phyloP scores from a whole-genome alignment of 2,888 invertebrate species.

The Andricus curvator region DNA sequence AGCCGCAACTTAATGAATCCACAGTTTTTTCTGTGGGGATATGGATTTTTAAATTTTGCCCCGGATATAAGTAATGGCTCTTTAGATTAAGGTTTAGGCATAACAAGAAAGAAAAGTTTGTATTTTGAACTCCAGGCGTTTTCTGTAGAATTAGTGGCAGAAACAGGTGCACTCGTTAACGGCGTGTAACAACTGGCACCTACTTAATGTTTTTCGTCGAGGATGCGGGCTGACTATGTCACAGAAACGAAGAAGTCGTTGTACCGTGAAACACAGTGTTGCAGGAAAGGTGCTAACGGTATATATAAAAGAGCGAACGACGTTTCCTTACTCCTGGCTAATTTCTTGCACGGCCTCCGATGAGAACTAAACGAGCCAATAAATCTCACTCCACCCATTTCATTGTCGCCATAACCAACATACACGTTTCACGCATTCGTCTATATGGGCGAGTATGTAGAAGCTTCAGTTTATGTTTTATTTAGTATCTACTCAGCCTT shows the following conservation, averaged over 20 bases:
- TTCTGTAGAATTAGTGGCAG: slow-evolving; percentile 12
- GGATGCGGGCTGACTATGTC: slow-evolving; percentile 26
- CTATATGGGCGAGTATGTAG: neutral
- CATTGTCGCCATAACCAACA: slow-evolving; percentile 11
- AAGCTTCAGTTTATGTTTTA: neutral
- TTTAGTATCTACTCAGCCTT: neutral
- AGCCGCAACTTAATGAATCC: no score
- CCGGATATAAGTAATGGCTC: no score
- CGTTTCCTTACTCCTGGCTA: slow-evolving; percentile 57
- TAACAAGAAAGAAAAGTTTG: neutral
- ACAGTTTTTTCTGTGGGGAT: no score
- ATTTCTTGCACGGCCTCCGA: slow-evolving; percentile 68
- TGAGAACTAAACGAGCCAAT: slow-evolving; percentile 64
- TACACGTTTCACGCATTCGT: neutral
- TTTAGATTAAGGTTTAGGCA: no score
- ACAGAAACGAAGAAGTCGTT: slow-evolving; percentile 31
- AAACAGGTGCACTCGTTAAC: slow-evolving; percentile 29
- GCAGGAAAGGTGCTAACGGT: slow-evolving; percentile 59
- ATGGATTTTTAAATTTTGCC: no score
- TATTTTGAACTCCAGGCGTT: slow-evolving; percentile 8
- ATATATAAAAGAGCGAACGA: slow-evolving; percentile 48
- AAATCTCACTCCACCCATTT: slow-evolving; percentile 62
- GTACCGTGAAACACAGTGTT: slow-evolving; percentile 35
- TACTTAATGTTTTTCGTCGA: slow-evolving; percentile 37
- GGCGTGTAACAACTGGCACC: slow-evolving; percentile 36